Conservation (phyloP, 1,140 invertebrate genomes). For the Hyles euphorbiae region DNA sequence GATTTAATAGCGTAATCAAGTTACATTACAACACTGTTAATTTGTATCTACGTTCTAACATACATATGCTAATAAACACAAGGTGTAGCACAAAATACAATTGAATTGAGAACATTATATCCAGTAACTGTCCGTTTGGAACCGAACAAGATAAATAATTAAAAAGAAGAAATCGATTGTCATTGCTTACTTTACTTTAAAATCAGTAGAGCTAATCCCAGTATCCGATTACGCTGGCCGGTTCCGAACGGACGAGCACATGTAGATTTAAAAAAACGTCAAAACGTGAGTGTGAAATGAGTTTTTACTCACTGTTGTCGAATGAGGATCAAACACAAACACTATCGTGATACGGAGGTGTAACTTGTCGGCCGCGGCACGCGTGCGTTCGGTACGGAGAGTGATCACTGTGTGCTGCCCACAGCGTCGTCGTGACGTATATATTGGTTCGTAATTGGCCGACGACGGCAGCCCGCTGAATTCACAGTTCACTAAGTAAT, state of each 20-base stretch:
- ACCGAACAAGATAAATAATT: conserved; percentile 1
- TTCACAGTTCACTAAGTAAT: neutral
- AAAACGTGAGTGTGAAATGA: neutral
- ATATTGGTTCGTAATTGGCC: conserved; percentile 4
- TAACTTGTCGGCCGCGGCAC: neutral
- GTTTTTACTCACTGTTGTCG: conserved; percentile 1
- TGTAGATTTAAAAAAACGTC: neutral
- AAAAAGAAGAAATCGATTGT: neutral
- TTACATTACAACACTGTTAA: neutral
- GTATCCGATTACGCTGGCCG: neutral
- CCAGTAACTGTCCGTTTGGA: conserved; percentile 1
- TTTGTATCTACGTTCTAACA: neutral
- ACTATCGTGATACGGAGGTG: neutral
- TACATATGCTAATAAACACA: neutral
- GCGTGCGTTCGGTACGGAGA: conserved; percentile 1
- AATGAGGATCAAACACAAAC: neutral
- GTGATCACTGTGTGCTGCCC: neutral
- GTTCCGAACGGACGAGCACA: conserved; percentile 1
- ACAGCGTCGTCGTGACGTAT: neutral
- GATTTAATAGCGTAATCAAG: neutral
- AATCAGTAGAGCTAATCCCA: conserved; percentile 3
- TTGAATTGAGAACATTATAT: neutral
- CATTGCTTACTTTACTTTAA: conserved; percentile 2
- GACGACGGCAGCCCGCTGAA: conserved; percentile 1
- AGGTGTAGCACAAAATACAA: neutral